These are phyloP conservation scores for Rhea americana DNA, from an alignment of 2,113 vertebrate genomes.

Conservation along the genomic window DNA sequence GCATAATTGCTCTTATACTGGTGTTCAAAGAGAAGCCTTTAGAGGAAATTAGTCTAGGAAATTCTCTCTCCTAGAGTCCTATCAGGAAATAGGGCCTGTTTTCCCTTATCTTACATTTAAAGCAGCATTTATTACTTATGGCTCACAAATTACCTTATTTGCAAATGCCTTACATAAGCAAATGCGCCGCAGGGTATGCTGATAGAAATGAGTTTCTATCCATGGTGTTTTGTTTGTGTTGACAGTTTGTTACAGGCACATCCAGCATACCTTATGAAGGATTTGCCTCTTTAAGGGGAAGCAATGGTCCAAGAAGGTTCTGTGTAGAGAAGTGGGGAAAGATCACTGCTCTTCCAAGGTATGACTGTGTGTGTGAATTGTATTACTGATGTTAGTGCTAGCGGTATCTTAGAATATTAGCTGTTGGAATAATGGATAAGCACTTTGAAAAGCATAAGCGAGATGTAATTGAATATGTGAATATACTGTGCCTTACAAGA, in stretches of 20 bases:
- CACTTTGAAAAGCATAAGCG: not conserved
- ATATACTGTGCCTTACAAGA: not conserved
- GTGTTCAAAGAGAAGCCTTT: not conserved
- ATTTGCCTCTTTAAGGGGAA: conserved; percentile 93
- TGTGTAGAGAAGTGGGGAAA: conserved; percentile 99
- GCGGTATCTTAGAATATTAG: not conserved
- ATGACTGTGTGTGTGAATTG: not conserved
- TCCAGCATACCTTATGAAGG: conserved; percentile 98
- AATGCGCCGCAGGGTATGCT: not conserved
- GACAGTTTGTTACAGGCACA: conserved; percentile 95
- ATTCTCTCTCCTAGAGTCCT: not conserved
- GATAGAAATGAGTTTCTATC: not conserved
- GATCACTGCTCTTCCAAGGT: conserved; percentile 97
- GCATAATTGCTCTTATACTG: not conserved
- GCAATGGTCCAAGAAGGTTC: conserved; percentile 94
- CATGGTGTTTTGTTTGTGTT: not conserved
- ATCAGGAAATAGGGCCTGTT: not conserved
- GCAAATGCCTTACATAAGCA: not conserved
- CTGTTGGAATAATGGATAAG: not conserved
- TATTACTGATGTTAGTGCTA: not conserved
- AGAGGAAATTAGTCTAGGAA: not conserved
- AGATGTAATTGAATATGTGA: not conserved
- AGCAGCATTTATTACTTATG: not conserved
- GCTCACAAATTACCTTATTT: not conserved
- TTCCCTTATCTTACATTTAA: not conserved